Evolutionary conservation across 2,113 vertebrate species (phyloP), one percentile per base, ranked within the genome.

Genomic region (Noctilio leporinus): DNA sequence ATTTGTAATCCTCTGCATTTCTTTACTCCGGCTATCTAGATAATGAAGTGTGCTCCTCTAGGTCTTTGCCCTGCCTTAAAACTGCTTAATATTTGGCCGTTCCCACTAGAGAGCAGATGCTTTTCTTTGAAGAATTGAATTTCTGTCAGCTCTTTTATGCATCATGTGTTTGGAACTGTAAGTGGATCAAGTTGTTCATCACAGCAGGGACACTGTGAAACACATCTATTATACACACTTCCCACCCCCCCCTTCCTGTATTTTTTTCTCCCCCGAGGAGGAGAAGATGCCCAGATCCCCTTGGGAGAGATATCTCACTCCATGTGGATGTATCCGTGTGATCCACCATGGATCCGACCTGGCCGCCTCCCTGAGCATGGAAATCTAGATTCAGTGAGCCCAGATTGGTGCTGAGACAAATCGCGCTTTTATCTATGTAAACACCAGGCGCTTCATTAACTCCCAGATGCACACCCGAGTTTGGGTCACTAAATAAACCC

Each of bases 21-120:
- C 96, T 11, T 85, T 95, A 84, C 87, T 97, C 93, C 65, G 38
- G 97, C 95, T 98, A 98, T 98, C 98, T 96, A 97, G 95, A 97
- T 97, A 97, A 96, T 94, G 96, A 98, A 98, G 95, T 94, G 94
- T 96, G 97, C 97, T 98, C 92, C 96, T 97, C 94, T 87, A 97
- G 97, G 97, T 97, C 98, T 97, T 97, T 98, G 93, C 97, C 97
- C 97, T 97, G 97, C 97, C 98, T 97, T 96, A 89, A 97, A 97
- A 96, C 96, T 95, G 97, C 95, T 98, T 98, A 97, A 98, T 98
- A 98, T 98, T 98, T 98, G 98, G 97, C 97, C 96, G 94, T 98
- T 98, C 97, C 98, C 98, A 96, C 98, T 98, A 98, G 98, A 98
- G 98, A 98, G 98, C 98, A 98, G 98, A 98, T 98, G 98, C 97